Percentiles rank a stretch among this genome's conserved stretches.
phyloP scores from a whole-genome alignment of 2,797 vertebrate genomes.

The Danio choprae region DNA sequence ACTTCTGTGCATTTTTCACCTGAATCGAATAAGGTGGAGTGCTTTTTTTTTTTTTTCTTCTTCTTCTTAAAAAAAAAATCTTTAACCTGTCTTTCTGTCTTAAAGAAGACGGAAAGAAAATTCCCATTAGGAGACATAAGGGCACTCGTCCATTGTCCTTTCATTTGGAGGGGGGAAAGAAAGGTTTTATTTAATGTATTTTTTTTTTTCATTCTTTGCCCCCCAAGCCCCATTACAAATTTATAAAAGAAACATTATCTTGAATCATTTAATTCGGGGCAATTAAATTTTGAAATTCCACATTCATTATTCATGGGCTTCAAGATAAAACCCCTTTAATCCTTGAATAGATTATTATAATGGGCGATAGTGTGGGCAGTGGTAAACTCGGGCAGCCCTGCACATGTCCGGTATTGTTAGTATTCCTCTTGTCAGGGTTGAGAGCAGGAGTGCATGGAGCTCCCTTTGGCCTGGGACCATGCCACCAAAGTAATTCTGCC shows the following conservation, averaged over 20 bases:
- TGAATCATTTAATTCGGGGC: constrained; percentile 89
- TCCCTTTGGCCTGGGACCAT: constrained; percentile 70
- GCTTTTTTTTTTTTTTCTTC: constrained; percentile 56
- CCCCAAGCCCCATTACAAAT: constrained; percentile 79
- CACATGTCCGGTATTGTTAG: constrained; percentile 80
- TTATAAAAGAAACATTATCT: constrained; percentile 88
- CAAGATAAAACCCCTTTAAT: constrained; percentile 85
- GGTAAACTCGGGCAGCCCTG: constrained; percentile 72
- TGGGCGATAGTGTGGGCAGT: constrained; percentile 72
- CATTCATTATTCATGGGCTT: constrained; percentile 84
- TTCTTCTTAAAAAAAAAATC: neutral
- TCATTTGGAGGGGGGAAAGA: constrained; percentile 30
- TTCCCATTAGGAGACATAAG: constrained; percentile 45
- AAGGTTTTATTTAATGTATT: constrained; percentile 67
- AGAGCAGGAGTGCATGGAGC: constrained; percentile 60
- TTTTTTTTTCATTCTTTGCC: constrained; percentile 58
- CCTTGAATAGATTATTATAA: constrained; percentile 87
- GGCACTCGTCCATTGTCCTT: constrained; percentile 51
- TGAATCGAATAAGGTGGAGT: constrained; percentile 55
- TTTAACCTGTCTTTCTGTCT: constrained; percentile 39
- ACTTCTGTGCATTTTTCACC: constrained; percentile 66
- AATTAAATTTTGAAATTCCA: constrained; percentile 83
- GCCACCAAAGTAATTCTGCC: constrained; percentile 70
- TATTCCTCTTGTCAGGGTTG: constrained; percentile 72
- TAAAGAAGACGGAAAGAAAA: neutral